Evolutionary conservation across 53 echinoderm and acorn worm genomes (phyloP).

Genomic region (Luidia sarsii): DNA sequence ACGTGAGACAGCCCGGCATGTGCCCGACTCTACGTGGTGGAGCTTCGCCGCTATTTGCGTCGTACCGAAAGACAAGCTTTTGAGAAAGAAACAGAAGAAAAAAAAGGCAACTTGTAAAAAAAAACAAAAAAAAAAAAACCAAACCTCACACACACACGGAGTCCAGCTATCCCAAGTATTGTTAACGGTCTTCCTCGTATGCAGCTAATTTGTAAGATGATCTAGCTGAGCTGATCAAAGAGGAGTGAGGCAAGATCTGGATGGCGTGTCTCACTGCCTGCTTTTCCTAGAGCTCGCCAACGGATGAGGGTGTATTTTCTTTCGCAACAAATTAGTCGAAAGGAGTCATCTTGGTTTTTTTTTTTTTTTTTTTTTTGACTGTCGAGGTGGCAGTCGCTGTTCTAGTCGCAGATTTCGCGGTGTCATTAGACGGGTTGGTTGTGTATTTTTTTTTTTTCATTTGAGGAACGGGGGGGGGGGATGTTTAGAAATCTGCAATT

Average conservation of each 20-base stretch:
- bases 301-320: constrained; percentile 47
- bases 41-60: neutral
- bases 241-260: no score
- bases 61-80: no score
- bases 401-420: no score
- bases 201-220: constrained; percentile 58
- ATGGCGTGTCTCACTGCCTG: no score
- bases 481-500: no score
- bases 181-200: constrained; percentile 28
- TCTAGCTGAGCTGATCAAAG: constrained; percentile 25
- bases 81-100: neutral
- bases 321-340: constrained; percentile 35
- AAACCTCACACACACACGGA: no score
- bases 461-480: no score
- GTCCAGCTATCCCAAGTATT: constrained; percentile 34
- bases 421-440: no score
- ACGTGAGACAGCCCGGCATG: constrained; percentile 50
- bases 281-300: constrained; percentile 30
- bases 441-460: no score
- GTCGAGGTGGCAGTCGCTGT: no score
- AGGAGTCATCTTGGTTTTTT: constrained; percentile 6
- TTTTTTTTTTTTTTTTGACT: no score
- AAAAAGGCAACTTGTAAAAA: neutral
- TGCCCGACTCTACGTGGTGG: neutral
- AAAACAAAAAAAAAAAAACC: no score